Evolutionary conservation across 1,140 invertebrate species (phyloP), one percentile per base, ranked within the genome.

Genomic region (Aphaenogaster rudis): DNA sequence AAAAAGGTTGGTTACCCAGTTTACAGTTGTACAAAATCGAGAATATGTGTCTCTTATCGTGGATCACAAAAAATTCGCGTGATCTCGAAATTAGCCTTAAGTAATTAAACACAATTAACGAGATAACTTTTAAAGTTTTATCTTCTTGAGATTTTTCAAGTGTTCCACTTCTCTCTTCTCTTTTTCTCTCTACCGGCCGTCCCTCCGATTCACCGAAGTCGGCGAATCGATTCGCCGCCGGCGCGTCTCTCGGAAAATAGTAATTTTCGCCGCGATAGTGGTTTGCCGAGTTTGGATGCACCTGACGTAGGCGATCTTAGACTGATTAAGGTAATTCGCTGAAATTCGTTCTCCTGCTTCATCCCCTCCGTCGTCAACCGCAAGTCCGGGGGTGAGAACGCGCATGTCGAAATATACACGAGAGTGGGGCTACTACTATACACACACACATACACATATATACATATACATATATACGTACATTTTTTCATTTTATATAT

Each of bases 241-340:
- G 42, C 8, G 42, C 4, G 36, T 2, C 28, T 61, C 36, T 74
- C 15, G 13, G 28, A 84, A 76, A 84, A 84, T 61, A 85, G 66
- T 69, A 72, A 61, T 87, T 64, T 64, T 82, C 11, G 13, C n/a
- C 28, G 50, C 45, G 11, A 21, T 33, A 11, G n/a, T 63, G 8
- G 64, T 87, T 87, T 74, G 71, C 15, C 42, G 36, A 64, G 59
- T 82, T 66, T 72, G n/a, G 80, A 71, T 74, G 54, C 52, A 72
- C 52, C 67, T 82, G 80, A 74, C 42, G 80, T 82, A 72, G 52
- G 67, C 39, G 79, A 82, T 82, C 52, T 82, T 82, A 72, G 80
- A 74, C 67, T 82, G 80, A 82, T 82, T 82, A 72, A 82, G 80
- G 52, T 82, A 82, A 82, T 82, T 82, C 80, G 66, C 52, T 59